Conservation (phyloP, 2,888 invertebrate genomes). For the Megaustenia siamemsis region DNA sequence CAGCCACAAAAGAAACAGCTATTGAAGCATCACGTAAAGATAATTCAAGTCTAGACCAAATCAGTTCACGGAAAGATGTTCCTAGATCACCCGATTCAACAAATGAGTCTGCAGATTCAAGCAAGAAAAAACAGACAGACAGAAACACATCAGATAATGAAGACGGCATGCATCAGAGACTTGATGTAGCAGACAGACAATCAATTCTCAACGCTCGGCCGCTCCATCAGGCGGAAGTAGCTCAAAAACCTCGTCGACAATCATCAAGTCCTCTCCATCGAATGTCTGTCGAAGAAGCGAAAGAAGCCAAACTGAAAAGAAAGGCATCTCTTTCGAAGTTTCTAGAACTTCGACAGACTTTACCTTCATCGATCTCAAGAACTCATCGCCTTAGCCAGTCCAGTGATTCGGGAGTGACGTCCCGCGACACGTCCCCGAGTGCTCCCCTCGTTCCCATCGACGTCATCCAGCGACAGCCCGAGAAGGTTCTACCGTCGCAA, state of each 20-base stretch:
- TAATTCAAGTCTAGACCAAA: neutral
- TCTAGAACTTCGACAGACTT: conserved; percentile 59
- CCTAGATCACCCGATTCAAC: neutral
- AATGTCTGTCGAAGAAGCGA: neutral
- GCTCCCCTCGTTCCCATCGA: neutral
- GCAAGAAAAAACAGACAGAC: neutral
- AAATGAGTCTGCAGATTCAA: neutral
- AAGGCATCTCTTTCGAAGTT: conserved; percentile 58
- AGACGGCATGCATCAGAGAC: neutral
- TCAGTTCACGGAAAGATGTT: neutral
- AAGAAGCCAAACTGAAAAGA: conserved; percentile 4
- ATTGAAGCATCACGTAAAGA: neutral
- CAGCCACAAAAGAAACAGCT: no score
- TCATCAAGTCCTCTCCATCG: neutral
- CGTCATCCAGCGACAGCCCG: neutral
- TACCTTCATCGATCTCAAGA: conserved; percentile 34
- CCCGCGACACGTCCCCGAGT: conserved; percentile 34
- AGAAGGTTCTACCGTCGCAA: neutral
- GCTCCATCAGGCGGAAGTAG: neutral
- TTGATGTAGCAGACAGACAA: neutral
- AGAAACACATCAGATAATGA: neutral
- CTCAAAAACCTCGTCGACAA: neutral
- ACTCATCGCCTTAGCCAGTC: conserved; percentile 37
- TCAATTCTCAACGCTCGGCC: neutral
- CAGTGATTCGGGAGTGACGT: conserved; percentile 36